Evolutionary conservation across 2,113 vertebrate species (phyloP).

Genomic region (Chloropsis hardwickii): DNA sequence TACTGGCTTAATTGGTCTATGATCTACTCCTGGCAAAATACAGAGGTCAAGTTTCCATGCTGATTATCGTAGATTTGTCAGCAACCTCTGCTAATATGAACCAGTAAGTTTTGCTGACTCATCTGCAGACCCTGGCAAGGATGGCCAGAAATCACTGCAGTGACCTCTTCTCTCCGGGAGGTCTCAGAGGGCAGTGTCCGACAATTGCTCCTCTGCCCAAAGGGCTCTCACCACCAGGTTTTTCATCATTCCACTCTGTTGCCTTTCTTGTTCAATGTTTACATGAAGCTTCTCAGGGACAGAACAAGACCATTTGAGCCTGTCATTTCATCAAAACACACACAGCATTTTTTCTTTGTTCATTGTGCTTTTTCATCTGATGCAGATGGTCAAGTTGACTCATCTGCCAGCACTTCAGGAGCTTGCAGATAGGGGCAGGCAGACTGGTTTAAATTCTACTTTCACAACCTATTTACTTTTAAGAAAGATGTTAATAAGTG

Average conservation of each 20-base stretch:
- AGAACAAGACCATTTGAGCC: not conserved
- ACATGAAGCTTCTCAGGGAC: constrained; percentile 19
- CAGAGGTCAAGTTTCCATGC: constrained; percentile 43
- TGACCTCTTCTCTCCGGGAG: not conserved
- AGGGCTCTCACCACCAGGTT: not conserved
- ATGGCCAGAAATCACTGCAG: not conserved
- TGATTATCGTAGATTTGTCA: constrained; percentile 39
- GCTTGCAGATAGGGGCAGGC: not conserved
- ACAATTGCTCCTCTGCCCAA: constrained; percentile 31
- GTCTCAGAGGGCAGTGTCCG: not conserved
- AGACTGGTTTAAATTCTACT: not conserved
- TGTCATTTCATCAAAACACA: not conserved
- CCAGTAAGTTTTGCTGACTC: constrained; percentile 32
- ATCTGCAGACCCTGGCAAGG: not conserved
- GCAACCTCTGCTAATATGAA: not conserved
- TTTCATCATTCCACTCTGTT: not conserved
- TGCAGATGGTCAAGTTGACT: not conserved
- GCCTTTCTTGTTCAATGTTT: constrained; percentile 25
- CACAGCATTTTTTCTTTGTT: not conserved
- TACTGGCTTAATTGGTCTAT: constrained; percentile 45
- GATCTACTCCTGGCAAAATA: constrained; percentile 32
- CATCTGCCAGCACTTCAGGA: not conserved
- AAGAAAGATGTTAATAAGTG: not conserved
- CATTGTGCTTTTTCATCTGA: not conserved
- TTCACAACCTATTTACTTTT: not conserved